These are phyloP conservation scores for Chaenocephalus aceratus DNA, from an alignment of 2,113 vertebrate genomes.

Conservation along the genomic window DNA sequence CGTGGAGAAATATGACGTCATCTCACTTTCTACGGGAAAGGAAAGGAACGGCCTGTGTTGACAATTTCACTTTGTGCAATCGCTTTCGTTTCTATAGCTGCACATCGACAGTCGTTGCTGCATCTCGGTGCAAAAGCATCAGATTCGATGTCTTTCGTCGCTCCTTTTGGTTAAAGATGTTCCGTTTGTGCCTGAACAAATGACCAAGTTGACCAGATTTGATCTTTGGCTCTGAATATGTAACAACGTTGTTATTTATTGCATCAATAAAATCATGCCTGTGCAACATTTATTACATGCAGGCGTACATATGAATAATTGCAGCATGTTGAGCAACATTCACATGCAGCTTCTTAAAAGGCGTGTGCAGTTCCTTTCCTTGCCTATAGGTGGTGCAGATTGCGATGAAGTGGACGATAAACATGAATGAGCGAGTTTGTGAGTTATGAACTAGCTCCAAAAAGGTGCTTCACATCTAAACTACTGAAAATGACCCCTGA, in stretches of 20 bases:
- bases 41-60: not conserved
- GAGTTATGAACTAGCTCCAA: conserved; percentile 16
- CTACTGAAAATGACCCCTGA: conserved; percentile 11
- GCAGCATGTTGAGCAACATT: not conserved
- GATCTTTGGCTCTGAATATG: not conserved
- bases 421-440: not conserved
- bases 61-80: conserved; percentile 1
- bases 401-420: not conserved
- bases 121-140: too few species aligned
- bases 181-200: too few species aligned
- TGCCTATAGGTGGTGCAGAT: conserved; percentile 20
- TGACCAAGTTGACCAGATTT: not conserved
- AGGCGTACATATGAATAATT: conserved; percentile 7
- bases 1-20: not conserved
- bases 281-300: conserved; percentile 19
- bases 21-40: conserved; percentile 5
- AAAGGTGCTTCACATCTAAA: conserved; percentile 23
- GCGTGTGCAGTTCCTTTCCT: not conserved
- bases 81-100: conserved; percentile 13
- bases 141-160: too few species aligned
- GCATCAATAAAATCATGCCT: not conserved
- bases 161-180: too few species aligned
- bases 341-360: not conserved
- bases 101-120: too few species aligned
- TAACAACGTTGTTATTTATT: conserved; percentile 3